Evolutionary conservation across 2,888 invertebrate genomes (phyloP).

Genomic region (Leptogaster cylindrica): DNA sequence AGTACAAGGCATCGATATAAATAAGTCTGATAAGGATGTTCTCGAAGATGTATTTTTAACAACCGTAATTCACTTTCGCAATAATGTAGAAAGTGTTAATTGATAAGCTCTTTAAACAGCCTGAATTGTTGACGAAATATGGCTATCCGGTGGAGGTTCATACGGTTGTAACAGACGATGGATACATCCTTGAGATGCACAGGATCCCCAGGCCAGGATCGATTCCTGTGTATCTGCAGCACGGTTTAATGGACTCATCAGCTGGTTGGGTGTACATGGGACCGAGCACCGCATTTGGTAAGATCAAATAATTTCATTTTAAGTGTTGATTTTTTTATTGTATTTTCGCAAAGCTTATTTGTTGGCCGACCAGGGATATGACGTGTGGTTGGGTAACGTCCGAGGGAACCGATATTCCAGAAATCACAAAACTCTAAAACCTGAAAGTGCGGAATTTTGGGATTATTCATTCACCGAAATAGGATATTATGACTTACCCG

Average conservation of each 20-base stretch:
- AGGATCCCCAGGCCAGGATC: constrained; percentile 65
- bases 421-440: constrained; percentile 63
- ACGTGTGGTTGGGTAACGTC: constrained; percentile 83
- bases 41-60: constrained; percentile 19
- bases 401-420: constrained; percentile 73
- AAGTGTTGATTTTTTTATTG: no score
- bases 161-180: constrained; percentile 70
- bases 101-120: constrained; percentile 22
- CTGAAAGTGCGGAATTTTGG: constrained; percentile 54
- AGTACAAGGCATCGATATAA: background rate
- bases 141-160: constrained; percentile 68
- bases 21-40: background rate
- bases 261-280: constrained; percentile 73
- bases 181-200: constrained; percentile 73
- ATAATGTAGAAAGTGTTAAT: background rate
- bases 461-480: constrained; percentile 68
- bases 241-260: constrained; percentile 72
- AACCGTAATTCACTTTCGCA: background rate
- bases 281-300: constrained; percentile 68
- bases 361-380: constrained; percentile 72
- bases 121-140: constrained; percentile 58
- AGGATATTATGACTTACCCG: constrained; percentile 73
- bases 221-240: constrained; percentile 66
- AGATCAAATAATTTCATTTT: background rate
- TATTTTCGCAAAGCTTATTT: constrained; percentile 53